Evolutionary conservation across 2,888 invertebrate genomes (phyloP), one percentile per base, ranked within the genome.

Genomic region (Nasonovia ribisnigri): DNA sequence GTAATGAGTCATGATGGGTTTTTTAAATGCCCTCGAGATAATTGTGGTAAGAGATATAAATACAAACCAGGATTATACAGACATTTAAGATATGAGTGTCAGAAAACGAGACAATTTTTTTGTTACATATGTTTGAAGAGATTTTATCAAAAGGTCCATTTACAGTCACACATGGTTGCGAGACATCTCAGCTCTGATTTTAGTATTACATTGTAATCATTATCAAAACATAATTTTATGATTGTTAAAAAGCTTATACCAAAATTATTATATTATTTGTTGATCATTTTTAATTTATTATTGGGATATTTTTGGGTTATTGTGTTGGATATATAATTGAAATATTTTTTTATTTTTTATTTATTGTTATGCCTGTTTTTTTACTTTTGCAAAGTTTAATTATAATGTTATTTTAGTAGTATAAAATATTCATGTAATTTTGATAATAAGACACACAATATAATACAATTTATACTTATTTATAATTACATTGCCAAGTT

Each of bases 31-130:
- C 94, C 94, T 86, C 93, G 93, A 46, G 94, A 94, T 46, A 94
- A 94, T 86, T 95, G 95, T 94, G 96, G 96, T 67, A 96, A 96
- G 95, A 96, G 96, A 42, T 97, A 97, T 95, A 96, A 96, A 42
- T 96, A 96, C 86, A 96, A 96, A 43, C 96, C 96, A 54, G 95
- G 95, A 88, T 94, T 95, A 93, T 94, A 95, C 89, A 94, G 94
- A 84, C 95, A 95, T 91, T 94, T 94, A 84, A 95, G 96, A 54
- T 94, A 94, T 95, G 96, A 96, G 93, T 96, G 96, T 95, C 96
- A 96, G 88, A 96, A 96, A 95, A 96, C 96, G 94, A 96, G 96
- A 5, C 96, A 96, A 94, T 96, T 96, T 95, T 96, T 95, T 94
- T 96, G 96, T 95, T 96, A 96, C 46, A 95, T 96, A 93, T 96